These are phyloP conservation scores for Cephus runcator DNA, from an alignment of 2,888 invertebrate genomes.

Conservation along the genomic window DNA sequence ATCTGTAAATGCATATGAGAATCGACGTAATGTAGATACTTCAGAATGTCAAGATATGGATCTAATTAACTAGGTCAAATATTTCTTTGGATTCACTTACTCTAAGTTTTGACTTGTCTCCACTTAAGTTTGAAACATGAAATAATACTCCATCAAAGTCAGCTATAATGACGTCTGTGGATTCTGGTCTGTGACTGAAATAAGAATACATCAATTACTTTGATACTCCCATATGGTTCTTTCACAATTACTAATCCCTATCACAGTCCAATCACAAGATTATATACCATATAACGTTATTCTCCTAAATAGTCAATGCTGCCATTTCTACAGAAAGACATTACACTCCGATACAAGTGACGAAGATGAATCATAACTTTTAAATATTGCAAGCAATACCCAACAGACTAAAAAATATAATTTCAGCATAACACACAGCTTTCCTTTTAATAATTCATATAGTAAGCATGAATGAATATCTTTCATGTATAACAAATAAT, in stretches of 20 bases:
- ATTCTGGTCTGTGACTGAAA: slow-evolving; percentile 93
- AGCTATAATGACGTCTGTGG: slow-evolving; percentile 92
- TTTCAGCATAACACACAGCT: neutral
- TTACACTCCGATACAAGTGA: neutral
- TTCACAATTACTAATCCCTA: neutral
- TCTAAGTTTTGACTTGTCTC: slow-evolving; percentile 96
- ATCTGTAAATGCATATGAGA: slow-evolving; percentile 71
- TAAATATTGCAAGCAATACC: neutral
- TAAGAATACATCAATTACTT: slow-evolving; percentile 24
- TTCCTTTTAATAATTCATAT: neutral
- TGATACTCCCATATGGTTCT: neutral
- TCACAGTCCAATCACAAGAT: neutral
- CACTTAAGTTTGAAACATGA: slow-evolving; percentile 96
- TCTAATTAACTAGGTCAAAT: slow-evolving; percentile 1
- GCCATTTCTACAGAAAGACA: neutral
- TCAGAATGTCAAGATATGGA: slow-evolving; percentile 3
- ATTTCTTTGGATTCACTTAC: slow-evolving; percentile 70
- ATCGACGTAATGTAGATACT: slow-evolving; percentile 3
- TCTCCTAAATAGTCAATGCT: neutral
- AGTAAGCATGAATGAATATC: neutral
- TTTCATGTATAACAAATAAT: neutral
- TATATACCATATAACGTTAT: neutral
- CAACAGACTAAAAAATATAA: neutral
- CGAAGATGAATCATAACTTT: neutral
- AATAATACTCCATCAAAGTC: slow-evolving; percentile 99